Base-by-base conservation (phyloP, 2,797 vertebrate species). In the Syngnathus acus region DNA sequence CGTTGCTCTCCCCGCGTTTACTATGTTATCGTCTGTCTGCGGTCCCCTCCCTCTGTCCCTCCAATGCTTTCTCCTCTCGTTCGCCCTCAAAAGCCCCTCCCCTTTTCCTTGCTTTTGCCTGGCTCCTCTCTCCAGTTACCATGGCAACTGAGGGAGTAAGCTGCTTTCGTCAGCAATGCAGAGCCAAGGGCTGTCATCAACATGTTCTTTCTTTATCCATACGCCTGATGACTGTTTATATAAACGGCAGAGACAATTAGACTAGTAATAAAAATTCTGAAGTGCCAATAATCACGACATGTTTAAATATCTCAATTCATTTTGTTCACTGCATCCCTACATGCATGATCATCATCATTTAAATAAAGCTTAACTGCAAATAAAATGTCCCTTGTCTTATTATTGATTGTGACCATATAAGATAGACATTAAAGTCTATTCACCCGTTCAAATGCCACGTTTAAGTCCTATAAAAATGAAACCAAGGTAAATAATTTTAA, bases 121-220 rank as follows among this genome's bases (percentile, higher is more conserved):
- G 88, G 87, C 90, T 90, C 86, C 85, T 76, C 85, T 79, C 78
- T 74, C 77, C 26, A 79, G 90, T 92, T 87, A 72, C 89, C 89
- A 89, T 92, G 78, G 91, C 87, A 92, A 93, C 92, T 87, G 90
- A 88, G 89, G 91, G 87, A 88, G 85, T 93, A 87, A 93, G 93
- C 93, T 78, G 93, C 93, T 94, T 92, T 93, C 92, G 93, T 94
- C 92, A 93, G 91, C 90, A 89, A 78, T 87, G 91, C 87, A 77
- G 90, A 90, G 93, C 95, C 94, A 90, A 87, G 87, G 90, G 77
- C 91, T 86, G 90, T 87, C 89, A 88, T 89, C 86, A 79, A 79
- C 82, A 60, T 71, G 65, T 74, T 76, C 67, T 82, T 69, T 43
- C 54, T 43, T 45, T 45, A 4, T 14, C 43, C 65, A 62, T 65